Evolutionary conservation across 2,797 vertebrate genomes (phyloP).

Genomic region (Crypturellus tataupa): DNA sequence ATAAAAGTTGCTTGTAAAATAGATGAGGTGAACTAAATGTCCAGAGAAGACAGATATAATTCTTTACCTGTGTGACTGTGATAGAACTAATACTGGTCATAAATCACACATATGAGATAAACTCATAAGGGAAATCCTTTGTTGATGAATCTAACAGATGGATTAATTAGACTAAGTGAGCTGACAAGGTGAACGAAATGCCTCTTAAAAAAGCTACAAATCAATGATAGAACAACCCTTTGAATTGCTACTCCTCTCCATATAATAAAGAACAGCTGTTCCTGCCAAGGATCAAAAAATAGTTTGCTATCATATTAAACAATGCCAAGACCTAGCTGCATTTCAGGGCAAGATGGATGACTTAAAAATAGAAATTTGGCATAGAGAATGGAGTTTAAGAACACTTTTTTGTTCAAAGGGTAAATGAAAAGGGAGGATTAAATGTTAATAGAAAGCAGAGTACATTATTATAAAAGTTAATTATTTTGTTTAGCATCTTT

Average conservation of each 20-base stretch:
- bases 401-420: not conserved
- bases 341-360: not conserved
- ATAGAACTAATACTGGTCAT: not conserved
- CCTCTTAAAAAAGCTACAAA: not conserved
- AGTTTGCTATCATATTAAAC: not conserved
- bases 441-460: not conserved
- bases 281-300: not conserved
- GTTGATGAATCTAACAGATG: not conserved
- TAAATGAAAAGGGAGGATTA: not conserved
- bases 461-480: not conserved
- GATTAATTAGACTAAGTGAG: slow-evolving; percentile 2
- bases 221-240: not conserved
- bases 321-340: not conserved
- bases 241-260: not conserved
- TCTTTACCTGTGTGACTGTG: not conserved
- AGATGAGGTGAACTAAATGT: not conserved
- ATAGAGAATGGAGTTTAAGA: not conserved
- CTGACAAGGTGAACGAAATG: not conserved
- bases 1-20: slow-evolving; percentile 3
- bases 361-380: not conserved
- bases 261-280: not conserved
- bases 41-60: not conserved
- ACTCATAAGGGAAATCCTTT: not conserved
- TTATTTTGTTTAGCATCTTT: not conserved
- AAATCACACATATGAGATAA: not conserved